Conservation (phyloP, 2,797 vertebrate species). For the Agapornis canus region DNA sequence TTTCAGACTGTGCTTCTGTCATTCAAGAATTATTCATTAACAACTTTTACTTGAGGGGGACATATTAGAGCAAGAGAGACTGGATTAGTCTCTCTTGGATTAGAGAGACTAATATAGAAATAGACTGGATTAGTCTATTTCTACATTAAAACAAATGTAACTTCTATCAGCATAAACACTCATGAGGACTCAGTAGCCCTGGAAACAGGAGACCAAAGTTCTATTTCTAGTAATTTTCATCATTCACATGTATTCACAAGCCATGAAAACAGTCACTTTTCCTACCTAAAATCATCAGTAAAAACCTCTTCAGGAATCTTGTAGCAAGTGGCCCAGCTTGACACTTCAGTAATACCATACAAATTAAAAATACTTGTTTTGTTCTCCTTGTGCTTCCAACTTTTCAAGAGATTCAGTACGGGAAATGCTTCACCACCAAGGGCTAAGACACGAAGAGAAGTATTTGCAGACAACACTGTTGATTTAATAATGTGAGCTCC, state of each 20-base stretch:
- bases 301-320: constrained; percentile 81
- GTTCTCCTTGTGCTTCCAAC: constrained; percentile 88
- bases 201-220: not conserved
- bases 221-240: not conserved
- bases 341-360: constrained; percentile 96
- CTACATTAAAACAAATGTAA: not conserved
- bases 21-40: not conserved
- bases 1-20: not conserved
- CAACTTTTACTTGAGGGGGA: not conserved
- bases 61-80: not conserved
- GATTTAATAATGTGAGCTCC: constrained; percentile 79
- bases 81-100: not conserved
- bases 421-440: constrained; percentile 94
- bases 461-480: constrained; percentile 80
- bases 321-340: constrained; percentile 92
- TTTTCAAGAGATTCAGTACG: constrained; percentile 75
- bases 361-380: constrained; percentile 89
- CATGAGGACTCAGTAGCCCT: not conserved
- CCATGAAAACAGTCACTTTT: not conserved
- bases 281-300: constrained; percentile 53
- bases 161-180: not conserved
- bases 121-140: not conserved
- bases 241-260: not conserved
- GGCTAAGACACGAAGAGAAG: constrained; percentile 88
- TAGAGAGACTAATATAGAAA: not conserved